These are phyloP conservation scores for Apodemia zela DNA, from an alignment of 2,888 invertebrate species.

Conservation along the genomic window DNA sequence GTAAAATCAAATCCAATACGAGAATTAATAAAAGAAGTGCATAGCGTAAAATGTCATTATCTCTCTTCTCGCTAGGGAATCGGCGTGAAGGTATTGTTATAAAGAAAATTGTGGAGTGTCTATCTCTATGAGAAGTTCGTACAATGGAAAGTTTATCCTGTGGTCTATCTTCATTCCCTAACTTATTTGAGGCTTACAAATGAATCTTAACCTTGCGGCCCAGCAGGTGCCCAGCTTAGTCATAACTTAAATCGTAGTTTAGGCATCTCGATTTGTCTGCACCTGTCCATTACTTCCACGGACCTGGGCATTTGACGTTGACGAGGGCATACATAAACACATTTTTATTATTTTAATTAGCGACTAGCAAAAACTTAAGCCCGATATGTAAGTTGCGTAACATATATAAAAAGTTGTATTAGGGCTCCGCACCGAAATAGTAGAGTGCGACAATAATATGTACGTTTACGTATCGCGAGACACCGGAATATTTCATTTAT, in stretches of 20 bases:
- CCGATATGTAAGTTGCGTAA: neutral
- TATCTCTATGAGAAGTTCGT: no score
- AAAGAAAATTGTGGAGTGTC: no score
- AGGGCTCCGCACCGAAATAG: neutral
- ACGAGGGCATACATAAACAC: slow-evolving; percentile 2
- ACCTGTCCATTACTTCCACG: slow-evolving; percentile 10
- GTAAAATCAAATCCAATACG: neutral
- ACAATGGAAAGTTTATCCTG: no score
- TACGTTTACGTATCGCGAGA: no score
- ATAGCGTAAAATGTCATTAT: neutral
- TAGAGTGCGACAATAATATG: no score
- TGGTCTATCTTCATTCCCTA: neutral
- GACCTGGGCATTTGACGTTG: neutral
- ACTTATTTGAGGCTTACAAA: neutral
- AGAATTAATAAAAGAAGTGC: neutral
- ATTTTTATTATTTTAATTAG: slow-evolving; percentile 14
- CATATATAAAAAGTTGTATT: slow-evolving; percentile 2
- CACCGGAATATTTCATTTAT: no score
- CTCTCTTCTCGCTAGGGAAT: no score
- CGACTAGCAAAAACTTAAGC: slow-evolving; percentile 1
- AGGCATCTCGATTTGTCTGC: slow-evolving; percentile 5
- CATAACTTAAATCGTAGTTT: neutral
- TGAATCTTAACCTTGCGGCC: neutral
- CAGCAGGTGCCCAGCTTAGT: slow-evolving; percentile 6
- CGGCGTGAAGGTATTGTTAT: no score